These are phyloP conservation scores for Sminthurides bifidus DNA, from an alignment of 1,140 invertebrate genomes.

Conservation along the genomic window DNA sequence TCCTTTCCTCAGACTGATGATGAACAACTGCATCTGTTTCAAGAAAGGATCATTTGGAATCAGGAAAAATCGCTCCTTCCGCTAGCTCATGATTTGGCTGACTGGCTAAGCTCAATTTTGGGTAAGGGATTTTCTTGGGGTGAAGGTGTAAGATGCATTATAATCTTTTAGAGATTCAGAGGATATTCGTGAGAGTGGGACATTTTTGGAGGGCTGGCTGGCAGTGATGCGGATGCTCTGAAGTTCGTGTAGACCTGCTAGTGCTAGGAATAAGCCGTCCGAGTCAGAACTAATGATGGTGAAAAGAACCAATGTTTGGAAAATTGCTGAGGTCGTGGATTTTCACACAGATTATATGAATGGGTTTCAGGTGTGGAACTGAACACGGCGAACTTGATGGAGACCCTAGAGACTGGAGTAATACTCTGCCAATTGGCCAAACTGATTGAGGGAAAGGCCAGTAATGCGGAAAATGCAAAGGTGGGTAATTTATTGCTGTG, in stretches of 20 bases:
- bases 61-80: slow-evolving; percentile 66
- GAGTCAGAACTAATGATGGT: no score
- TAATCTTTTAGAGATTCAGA: no score
- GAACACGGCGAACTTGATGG: slow-evolving; percentile 62
- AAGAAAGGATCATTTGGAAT: slow-evolving; percentile 58
- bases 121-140: slow-evolving; percentile 44
- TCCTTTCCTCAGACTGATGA: slow-evolving; percentile 49
- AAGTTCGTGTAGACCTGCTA: no score
- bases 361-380: slow-evolving; percentile 55
- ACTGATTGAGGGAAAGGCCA: slow-evolving; percentile 58
- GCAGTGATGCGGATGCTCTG: no score
- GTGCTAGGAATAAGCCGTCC: no score
- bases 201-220: no score
- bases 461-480: slow-evolving; percentile 43
- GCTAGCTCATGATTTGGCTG: slow-evolving; percentile 69
- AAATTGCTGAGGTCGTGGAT: no score
- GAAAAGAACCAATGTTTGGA: no score
- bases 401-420: slow-evolving; percentile 65
- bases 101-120: slow-evolving; percentile 73
- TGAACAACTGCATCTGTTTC: slow-evolving; percentile 57
- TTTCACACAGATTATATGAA: slow-evolving; percentile 2
- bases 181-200: no score
- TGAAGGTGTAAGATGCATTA: not conserved
- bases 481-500: not conserved
- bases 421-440: slow-evolving; percentile 63